These are phyloP conservation scores for Trinorchestia longiramus DNA, from an alignment of 1,140 invertebrate genomes.

Conservation along the genomic window DNA sequence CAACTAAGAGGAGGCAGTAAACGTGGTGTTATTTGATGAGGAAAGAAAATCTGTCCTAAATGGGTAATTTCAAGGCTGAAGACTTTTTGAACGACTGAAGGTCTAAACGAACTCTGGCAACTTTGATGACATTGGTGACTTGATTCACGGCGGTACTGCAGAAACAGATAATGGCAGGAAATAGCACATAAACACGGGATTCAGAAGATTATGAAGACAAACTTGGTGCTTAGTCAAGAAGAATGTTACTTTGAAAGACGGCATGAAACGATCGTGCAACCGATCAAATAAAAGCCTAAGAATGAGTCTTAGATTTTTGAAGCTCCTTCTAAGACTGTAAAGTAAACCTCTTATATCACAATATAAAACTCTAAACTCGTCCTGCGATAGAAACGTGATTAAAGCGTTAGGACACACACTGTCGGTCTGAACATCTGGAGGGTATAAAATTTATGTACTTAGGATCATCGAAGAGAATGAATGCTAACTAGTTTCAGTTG, in stretches of 20 bases:
- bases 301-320: no score
- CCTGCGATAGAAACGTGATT: no score
- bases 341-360: no score
- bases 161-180: not conserved
- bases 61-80: not conserved
- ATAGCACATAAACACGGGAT: not conserved
- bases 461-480: no score
- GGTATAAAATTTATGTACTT: no score
- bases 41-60: not conserved
- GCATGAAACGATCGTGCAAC: not conserved
- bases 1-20: not conserved
- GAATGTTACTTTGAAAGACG: not conserved
- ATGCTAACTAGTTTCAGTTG: no score
- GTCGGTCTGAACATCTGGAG: no score
- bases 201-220: not conserved
- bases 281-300: not conserved
- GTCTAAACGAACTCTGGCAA: not conserved
- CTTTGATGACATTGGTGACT: not conserved
- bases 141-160: not conserved
- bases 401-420: no score
- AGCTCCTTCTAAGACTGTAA: no score
- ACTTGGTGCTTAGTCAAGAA: not conserved
- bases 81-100: not conserved
- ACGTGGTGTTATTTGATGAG: not conserved
- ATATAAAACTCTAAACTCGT: no score